Conservation (phyloP, 1,140 invertebrate genomes). For the Melanaphis sacchari region DNA sequence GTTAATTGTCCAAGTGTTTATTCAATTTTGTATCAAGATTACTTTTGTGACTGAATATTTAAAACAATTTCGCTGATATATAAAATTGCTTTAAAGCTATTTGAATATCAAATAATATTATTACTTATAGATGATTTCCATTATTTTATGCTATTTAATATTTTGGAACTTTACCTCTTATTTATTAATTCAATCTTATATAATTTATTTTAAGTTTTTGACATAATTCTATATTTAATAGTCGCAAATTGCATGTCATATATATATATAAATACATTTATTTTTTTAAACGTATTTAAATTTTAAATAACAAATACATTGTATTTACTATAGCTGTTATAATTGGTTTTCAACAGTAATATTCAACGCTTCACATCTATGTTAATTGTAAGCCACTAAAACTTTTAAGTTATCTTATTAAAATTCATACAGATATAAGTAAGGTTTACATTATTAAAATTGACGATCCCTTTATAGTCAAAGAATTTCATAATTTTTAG, state of each 20-base stretch:
- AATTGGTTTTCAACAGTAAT: background rate
- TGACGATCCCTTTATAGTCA: background rate
- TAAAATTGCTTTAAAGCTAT: background rate
- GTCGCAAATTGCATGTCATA: background rate
- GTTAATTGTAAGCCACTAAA: background rate
- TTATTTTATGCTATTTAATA: background rate
- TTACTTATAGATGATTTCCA: background rate
- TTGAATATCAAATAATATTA: background rate
- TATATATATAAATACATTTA: too few species aligned
- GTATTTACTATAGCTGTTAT: background rate
- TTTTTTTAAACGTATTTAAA: background rate
- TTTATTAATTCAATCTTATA: background rate
- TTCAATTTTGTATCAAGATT: background rate
- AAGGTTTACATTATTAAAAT: background rate
- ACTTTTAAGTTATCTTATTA: background rate
- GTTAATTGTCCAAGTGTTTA: background rate
- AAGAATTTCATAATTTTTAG: background rate
- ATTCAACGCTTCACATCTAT: background rate
- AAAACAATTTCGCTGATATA: background rate
- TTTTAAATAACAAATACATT: background rate
- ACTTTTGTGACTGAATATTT: background rate
- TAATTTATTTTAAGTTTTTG: background rate
- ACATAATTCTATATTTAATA: background rate
- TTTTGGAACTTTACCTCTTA: background rate
- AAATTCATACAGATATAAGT: background rate